These are phyloP conservation scores for Palythoa grandis DNA, from an alignment of 92 coral and sea anemone species.

Conservation along the genomic window DNA sequence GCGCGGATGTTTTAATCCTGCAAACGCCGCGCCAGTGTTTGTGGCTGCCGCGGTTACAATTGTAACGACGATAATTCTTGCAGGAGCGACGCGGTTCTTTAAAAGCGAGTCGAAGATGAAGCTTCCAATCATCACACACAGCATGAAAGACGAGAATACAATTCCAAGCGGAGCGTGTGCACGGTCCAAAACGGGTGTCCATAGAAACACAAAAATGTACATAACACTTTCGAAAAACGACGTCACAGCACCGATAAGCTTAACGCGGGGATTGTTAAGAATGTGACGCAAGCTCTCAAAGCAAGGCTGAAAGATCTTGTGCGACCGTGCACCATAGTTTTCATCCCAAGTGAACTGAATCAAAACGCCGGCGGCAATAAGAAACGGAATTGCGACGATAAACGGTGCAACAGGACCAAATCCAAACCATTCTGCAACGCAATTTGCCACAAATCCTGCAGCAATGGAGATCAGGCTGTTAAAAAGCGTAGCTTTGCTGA, in stretches of 20 bases:
- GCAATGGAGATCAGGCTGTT: conserved; percentile 89
- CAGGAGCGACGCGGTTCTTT: conserved; percentile 72
- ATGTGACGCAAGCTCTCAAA: conserved; percentile 92
- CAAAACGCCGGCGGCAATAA: conserved; percentile 73
- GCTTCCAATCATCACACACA: conserved; percentile 92
- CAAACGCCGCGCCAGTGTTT: conserved; percentile 87
- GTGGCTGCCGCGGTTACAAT: conserved; percentile 77
- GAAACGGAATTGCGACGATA: conserved; percentile 93
- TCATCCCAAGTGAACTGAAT: conserved; percentile 94
- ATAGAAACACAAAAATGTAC: conserved; percentile 96
- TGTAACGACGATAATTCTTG: conserved; percentile 71
- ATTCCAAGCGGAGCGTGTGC: conserved; percentile 93
- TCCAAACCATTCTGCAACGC: conserved; percentile 86
- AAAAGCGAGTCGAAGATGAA: conserved; percentile 73
- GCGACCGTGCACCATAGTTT: conserved; percentile 89
- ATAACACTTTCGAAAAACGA: conserved; percentile 96
- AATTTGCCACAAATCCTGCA: conserved; percentile 87
- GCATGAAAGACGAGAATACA: conserved; percentile 93
- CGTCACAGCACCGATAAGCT: conserved; percentile 87
- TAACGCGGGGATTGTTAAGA: conserved; percentile 75
- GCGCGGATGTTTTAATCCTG: conserved; percentile 91
- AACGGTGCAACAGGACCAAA: conserved; percentile 98
- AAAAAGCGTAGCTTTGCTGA: conserved; percentile 90
- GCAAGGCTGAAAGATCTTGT: conserved; percentile 81
- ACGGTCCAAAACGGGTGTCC: conserved; percentile 99